phyloP scores from a whole-genome alignment of 1,140 invertebrate species.

The Thrips palmi region DNA sequence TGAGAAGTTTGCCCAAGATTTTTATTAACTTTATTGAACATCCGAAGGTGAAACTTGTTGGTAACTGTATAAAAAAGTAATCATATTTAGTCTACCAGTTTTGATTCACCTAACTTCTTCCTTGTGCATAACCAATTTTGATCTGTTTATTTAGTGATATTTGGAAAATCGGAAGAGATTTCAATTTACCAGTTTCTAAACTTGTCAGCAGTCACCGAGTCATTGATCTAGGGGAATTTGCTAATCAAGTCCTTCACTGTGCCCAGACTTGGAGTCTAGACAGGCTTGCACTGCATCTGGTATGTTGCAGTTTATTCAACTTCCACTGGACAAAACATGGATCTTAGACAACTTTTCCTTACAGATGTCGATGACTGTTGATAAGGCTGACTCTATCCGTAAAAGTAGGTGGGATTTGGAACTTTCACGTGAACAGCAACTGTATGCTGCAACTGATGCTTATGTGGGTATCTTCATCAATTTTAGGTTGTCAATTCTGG shows the following conservation, averaged over 20 bases:
- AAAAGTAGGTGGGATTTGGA: slow-evolving; percentile 39
- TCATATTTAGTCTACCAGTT: slow-evolving; percentile 9
- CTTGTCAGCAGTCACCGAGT: slow-evolving; percentile 37
- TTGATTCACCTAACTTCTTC: slow-evolving; percentile 2
- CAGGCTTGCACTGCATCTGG: slow-evolving; percentile 33
- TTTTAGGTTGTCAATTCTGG: too few relatives aligned
- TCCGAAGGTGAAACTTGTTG: slow-evolving; percentile 35
- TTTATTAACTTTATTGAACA: slow-evolving; percentile 32
- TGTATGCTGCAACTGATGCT: slow-evolving; percentile 46
- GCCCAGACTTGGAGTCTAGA: slow-evolving; percentile 38
- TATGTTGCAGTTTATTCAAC: slow-evolving; percentile 18
- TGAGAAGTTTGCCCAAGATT: slow-evolving; percentile 30
- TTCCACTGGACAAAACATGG: slow-evolving; percentile 4
- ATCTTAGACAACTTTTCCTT: slow-evolving; percentile 11
- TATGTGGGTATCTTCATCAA: slow-evolving; percentile 29
- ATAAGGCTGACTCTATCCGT: slow-evolving; percentile 34
- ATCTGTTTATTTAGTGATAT: slow-evolving; percentile 31
- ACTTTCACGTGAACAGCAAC: slow-evolving; percentile 31
- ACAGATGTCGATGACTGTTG: slow-evolving; percentile 29
- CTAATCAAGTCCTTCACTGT: slow-evolving; percentile 30
- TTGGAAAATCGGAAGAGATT: slow-evolving; percentile 39
- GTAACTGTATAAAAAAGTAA: slow-evolving; percentile 44
- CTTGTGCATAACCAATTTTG: slow-evolving; percentile 4
- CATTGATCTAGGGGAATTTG: slow-evolving; percentile 33
- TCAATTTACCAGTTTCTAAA: slow-evolving; percentile 27